phyloP scores from a whole-genome alignment of 2,797 vertebrate species.

The Dallia pectoralis region DNA sequence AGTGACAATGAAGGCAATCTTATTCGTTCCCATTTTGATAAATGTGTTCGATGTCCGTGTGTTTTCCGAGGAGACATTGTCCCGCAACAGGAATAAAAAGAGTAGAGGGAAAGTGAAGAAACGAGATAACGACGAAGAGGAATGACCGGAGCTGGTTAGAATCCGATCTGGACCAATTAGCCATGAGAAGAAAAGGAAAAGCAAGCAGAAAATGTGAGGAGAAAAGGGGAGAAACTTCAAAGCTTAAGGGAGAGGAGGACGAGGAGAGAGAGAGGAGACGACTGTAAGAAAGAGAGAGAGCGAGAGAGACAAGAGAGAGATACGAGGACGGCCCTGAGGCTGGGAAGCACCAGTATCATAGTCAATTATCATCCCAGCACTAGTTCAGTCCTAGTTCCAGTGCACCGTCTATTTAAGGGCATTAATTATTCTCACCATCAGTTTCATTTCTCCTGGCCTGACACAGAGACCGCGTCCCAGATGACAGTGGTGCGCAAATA shows the following conservation, averaged over 20 bases:
- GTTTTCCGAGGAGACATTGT: conserved; percentile 32
- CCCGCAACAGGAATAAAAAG: conserved; percentile 53
- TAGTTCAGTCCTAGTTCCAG: conserved; percentile 60
- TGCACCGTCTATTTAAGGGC: conserved; percentile 75
- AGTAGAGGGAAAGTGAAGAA: conserved; percentile 52
- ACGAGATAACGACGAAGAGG: conserved; percentile 56
- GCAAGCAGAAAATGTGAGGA: conserved; percentile 54
- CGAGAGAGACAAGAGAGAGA: no score
- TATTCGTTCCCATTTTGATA: no score
- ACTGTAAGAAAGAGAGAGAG: not conserved
- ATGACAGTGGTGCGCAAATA: not conserved
- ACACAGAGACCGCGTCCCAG: conserved; percentile 19
- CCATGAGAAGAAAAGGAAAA: conserved; percentile 32
- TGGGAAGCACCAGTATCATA: conserved; percentile 73
- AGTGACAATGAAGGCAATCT: no score
- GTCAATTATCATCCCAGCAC: conserved; percentile 74
- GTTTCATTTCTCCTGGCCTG: conserved; percentile 75
- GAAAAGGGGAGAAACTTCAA: conserved; percentile 42
- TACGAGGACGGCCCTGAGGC: conserved; percentile 56
- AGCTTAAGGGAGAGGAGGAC: conserved; percentile 46
- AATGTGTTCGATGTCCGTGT: conserved; percentile 19
- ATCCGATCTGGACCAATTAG: conserved; percentile 42
- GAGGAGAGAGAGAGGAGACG: conserved; percentile 51
- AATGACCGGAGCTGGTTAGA: conserved; percentile 44
- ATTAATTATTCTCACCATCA: conserved; percentile 78